phyloP scores from a whole-genome alignment of 2,797 vertebrate genomes.

The Rhadinocentrus ornatus region DNA sequence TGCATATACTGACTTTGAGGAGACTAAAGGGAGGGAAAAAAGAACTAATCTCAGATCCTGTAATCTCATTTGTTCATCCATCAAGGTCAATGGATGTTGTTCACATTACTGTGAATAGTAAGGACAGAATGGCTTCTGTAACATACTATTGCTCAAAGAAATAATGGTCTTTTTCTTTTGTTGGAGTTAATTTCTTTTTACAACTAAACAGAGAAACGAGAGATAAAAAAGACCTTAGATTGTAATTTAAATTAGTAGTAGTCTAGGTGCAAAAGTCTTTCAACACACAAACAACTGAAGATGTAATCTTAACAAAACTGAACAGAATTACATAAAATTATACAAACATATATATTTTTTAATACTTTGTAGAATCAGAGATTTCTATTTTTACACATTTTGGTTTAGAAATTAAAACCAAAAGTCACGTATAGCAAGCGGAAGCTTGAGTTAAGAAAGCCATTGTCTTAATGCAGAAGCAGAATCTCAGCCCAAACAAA shows the following conservation, averaged over 20 bases:
- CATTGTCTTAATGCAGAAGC: not conserved
- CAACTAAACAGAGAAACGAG: not conserved
- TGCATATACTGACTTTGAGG: slow-evolving; percentile 63
- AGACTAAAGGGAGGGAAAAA: slow-evolving; percentile 29
- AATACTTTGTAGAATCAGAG: not conserved
- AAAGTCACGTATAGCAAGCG: not conserved
- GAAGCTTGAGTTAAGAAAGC: not conserved
- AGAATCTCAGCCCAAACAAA: not conserved
- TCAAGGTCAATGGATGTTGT: slow-evolving; percentile 49
- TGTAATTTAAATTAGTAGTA: slow-evolving; percentile 5
- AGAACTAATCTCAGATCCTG: slow-evolving; percentile 23
- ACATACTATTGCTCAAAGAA: not conserved
- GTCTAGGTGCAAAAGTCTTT: not conserved
- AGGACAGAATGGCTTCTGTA: not conserved
- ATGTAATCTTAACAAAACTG: no score
- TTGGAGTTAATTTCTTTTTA: not conserved
- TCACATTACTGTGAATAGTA: slow-evolving; percentile 15
- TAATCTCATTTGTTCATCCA: slow-evolving; percentile 40
- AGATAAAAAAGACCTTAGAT: not conserved
- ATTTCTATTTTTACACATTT: not conserved
- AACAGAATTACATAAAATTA: not conserved
- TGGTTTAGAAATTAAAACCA: not conserved
- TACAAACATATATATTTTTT: not conserved
- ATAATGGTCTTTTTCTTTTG: not conserved
- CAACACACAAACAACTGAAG: not conserved